These are phyloP conservation scores for Blastomussa wellsi DNA, from an alignment of 92 coral and sea anemone species.

Conservation along the genomic window DNA sequence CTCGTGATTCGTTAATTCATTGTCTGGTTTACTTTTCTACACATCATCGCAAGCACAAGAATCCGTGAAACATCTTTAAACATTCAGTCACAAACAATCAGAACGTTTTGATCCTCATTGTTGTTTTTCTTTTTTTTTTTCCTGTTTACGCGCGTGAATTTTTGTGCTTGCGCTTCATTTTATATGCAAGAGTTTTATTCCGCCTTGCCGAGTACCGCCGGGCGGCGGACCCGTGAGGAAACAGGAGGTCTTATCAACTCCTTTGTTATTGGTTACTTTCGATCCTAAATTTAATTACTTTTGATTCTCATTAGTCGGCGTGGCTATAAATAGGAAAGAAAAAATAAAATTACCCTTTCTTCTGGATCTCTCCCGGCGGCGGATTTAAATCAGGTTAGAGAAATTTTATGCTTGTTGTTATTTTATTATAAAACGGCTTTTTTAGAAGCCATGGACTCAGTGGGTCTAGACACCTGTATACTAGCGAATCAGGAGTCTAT, in stretches of 20 bases:
- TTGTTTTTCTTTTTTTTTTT: too few relatives aligned
- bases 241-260: neutral
- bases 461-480: neutral
- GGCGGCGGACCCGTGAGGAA: neutral
- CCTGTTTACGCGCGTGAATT: too few relatives aligned
- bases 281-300: neutral
- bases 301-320: neutral
- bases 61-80: too few relatives aligned
- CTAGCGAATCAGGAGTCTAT: neutral
- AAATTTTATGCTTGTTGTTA: neutral
- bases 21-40: too few relatives aligned
- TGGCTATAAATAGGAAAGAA: too few relatives aligned
- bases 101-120: too few relatives aligned
- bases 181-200: too few relatives aligned
- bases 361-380: neutral
- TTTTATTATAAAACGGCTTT: neutral
- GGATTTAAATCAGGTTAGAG: neutral
- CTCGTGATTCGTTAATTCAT: too few relatives aligned
- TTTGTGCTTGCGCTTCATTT: too few relatives aligned
- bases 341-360: neutral
- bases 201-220: neutral
- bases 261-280: neutral
- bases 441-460: slow-evolving; percentile 1
- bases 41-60: too few relatives aligned
- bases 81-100: too few relatives aligned